Conservation (phyloP, 2,113 vertebrate species). For the Apaloderma vittatum region DNA sequence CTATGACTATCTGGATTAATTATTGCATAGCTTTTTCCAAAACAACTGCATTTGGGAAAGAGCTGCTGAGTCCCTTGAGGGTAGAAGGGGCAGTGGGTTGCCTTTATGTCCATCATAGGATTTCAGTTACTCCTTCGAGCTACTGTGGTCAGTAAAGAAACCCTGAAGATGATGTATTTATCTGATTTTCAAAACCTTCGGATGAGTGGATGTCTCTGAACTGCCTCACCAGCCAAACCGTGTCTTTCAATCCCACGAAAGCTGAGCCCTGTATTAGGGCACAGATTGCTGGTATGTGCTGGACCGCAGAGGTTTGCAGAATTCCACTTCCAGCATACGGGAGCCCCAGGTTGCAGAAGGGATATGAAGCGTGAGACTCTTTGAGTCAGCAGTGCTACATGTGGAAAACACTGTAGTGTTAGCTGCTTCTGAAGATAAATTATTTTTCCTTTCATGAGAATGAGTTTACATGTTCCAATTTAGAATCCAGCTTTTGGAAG, state of each 20-base stretch:
- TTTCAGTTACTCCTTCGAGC: neutral
- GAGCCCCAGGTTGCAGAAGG: neutral
- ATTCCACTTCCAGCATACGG: neutral
- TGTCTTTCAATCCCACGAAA: neutral
- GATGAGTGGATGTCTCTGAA: neutral
- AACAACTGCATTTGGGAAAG: neutral
- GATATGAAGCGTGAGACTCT: neutral
- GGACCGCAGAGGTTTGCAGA: fast-evolving
- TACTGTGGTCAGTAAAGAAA: neutral
- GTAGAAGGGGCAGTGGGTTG: neutral
- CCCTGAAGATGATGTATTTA: neutral
- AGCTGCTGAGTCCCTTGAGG: neutral
- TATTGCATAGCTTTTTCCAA: neutral
- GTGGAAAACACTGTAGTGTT: neutral
- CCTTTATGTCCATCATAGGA: fast-evolving
- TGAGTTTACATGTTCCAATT: neutral
- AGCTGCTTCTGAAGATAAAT: neutral
- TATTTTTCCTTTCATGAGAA: neutral
- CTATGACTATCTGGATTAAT: neutral
- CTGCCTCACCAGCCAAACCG: neutral
- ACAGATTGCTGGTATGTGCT: neutral
- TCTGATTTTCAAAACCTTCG: neutral
- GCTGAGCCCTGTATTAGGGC: neutral
- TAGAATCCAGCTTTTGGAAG: neutral
- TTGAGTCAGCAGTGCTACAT: neutral